phyloP scores from a whole-genome alignment of 2,113 vertebrate genomes.

The Elachura formosa region DNA sequence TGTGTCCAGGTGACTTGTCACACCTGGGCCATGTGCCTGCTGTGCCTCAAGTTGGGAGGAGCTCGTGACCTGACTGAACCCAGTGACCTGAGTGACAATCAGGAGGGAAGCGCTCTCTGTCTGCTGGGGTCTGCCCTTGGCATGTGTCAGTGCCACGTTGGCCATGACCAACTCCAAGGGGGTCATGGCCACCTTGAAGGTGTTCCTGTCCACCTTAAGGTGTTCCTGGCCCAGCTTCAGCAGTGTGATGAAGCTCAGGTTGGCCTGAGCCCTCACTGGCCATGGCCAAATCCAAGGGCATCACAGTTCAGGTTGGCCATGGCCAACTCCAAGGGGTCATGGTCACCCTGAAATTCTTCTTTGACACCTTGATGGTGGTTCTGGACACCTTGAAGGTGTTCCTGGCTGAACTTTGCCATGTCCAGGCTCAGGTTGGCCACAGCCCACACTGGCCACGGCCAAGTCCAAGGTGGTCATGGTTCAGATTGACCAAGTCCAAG shows the following conservation, averaged over 20 bases:
- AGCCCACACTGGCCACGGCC: not conserved
- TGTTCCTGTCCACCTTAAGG: fast-evolving
- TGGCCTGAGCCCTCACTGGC: not conserved
- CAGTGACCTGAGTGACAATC: fast-evolving
- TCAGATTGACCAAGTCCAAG: not conserved
- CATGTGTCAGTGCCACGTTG: fast-evolving
- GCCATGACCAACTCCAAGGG: not conserved
- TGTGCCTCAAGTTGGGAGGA: not conserved
- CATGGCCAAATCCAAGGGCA: not conserved
- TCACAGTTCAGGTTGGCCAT: not conserved
- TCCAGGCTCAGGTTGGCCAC: not conserved
- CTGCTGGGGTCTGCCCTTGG: fast-evolving
- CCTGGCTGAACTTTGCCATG: not conserved
- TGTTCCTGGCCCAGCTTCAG: fast-evolving
- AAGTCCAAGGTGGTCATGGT: not conserved
- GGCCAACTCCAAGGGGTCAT: not conserved
- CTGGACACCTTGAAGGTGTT: not conserved
- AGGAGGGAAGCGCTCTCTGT: fast-evolving
- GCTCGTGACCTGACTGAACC: not conserved
- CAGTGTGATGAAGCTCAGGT: no score
- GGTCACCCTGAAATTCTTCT: not conserved
- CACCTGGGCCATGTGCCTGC: not conserved
- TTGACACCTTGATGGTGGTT: no score
- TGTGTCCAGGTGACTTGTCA: not conserved
- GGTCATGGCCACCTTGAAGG: not conserved